Base-by-base conservation (phyloP, 2,113 vertebrate genomes). In the Panthera uncia region DNA sequence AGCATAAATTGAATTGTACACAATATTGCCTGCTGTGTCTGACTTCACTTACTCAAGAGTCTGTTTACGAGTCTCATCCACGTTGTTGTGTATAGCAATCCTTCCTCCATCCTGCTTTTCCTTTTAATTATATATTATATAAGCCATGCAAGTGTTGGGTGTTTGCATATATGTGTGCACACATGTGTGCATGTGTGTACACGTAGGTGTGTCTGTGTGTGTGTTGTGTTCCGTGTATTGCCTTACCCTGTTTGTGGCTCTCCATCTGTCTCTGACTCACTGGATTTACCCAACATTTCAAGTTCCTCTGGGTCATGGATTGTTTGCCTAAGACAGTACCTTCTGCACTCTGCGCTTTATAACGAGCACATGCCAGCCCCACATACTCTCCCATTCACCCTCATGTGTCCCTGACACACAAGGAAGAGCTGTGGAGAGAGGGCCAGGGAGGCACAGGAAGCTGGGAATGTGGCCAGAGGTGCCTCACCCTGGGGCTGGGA, bases 321-420 rank as follows among this genome's bases (percentile, higher is more conserved):
- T 0, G 33, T 55, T 68, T n/a, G 13, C 48, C 16, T 18, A 25
- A 38, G 31, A 65, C 13, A 23, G 73, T 4, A 36, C 13, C 71
- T 55, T 50, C 36, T 0, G 0, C 12, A 41, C 41, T 12, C 2
- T 0, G n/a, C 29, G 23, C 29, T 13, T 31, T 11, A 31, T 25
- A 15, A 68, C 7, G 55, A 69, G 10, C 80, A 25, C 33, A 8
- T 9, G 8, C 25, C 29, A 27, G n/a, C 12, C 41, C 41, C 15
- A 9, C 18, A 4, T 0, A 23, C n/a, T 15, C 8, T 5, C 3
- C 7, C 7, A 21, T 84, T 57, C 15, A 29, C 61, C 27, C 11
- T 68, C n/a, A 16, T 14, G 71, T 23, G 21, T 78, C 36, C 12
- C 38, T 27, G 48, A 18, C 63, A 36, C 23, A 0, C 68, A 23